Percentiles rank a stretch among this genome's conserved stretches.
Conservation (phyloP, 2,113 vertebrate genomes). For the Limanda limanda region DNA sequence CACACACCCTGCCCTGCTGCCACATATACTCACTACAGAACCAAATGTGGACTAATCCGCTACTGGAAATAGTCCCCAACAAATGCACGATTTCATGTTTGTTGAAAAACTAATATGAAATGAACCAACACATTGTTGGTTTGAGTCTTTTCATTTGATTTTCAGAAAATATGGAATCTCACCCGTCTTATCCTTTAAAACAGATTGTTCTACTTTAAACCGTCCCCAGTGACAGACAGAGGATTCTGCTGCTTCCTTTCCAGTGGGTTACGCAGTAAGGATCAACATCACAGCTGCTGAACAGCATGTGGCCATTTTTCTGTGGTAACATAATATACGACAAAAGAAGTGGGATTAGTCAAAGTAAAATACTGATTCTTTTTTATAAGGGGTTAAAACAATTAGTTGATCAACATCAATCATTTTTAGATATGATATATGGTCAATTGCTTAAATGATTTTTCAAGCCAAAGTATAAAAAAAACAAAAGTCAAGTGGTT, state of each 20-base stretch:
- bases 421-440: not conserved
- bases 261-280: not conserved
- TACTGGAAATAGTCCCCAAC: too few species aligned
- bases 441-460: not conserved
- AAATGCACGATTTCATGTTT: too few species aligned
- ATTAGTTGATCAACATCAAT: not conserved
- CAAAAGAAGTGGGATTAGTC: too few species aligned
- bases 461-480: not conserved
- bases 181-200: too few species aligned
- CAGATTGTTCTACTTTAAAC: too few species aligned
- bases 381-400: not conserved
- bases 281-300: too few species aligned
- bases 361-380: not conserved
- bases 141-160: not conserved
- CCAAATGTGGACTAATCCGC: too few species aligned
- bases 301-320: not conserved
- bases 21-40: too few species aligned
- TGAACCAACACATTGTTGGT: too few species aligned
- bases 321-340: too few species aligned
- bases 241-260: not conserved
- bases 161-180: not conserved
- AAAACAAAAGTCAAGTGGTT: not conserved
- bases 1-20: not conserved
- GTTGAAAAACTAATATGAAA: too few species aligned
- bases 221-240: not conserved